A percentile compares a stretch with the other conserved stretches of the same genome.
These are phyloP conservation scores for Macrostomum cliftonense DNA, from an alignment of 2,888 invertebrate genomes.

Conservation along the genomic window DNA sequence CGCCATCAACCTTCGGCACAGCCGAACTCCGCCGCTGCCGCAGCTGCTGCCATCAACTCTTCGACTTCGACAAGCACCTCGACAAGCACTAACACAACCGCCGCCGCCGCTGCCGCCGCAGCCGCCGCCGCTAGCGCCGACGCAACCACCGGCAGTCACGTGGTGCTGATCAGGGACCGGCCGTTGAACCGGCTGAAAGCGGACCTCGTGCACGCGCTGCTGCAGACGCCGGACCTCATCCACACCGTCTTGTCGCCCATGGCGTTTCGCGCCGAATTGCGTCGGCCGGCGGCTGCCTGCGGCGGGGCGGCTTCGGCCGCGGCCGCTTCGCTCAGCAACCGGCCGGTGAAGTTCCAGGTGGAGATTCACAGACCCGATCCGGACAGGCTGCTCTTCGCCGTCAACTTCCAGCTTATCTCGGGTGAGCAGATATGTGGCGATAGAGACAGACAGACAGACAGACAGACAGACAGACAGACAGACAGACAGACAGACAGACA, in stretches of 20 bases:
- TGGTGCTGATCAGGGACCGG: constrained; percentile 83
- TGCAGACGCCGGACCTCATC: constrained; percentile 36
- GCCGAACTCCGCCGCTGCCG: no score
- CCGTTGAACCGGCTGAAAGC: constrained; percentile 90
- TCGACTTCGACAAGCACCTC: no score
- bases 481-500: no score
- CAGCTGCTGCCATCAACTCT: no score
- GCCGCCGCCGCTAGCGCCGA: constrained; percentile 29
- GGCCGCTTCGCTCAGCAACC: constrained; percentile 86
- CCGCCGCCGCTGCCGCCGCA: no score
- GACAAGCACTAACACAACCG: no score
- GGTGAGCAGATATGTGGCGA: no score
- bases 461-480: no score
- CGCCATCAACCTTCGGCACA: no score
- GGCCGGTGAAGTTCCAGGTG: constrained; percentile 77
- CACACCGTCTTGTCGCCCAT: constrained; percentile 95
- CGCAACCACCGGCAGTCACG: constrained; percentile 88
- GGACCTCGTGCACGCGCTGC: constrained; percentile 65
- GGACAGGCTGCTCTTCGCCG: constrained; percentile 51
- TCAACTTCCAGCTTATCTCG: constrained; percentile 78
- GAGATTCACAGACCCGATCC: constrained; percentile 20
- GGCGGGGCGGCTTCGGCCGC: constrained; percentile 20
- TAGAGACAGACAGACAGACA: no score
- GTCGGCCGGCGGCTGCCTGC: constrained; percentile 49
- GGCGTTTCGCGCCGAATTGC: constrained; percentile 92